These are phyloP conservation scores for Orchesella cincta DNA, from an alignment of 1,140 invertebrate genomes.

Conservation along the genomic window DNA sequence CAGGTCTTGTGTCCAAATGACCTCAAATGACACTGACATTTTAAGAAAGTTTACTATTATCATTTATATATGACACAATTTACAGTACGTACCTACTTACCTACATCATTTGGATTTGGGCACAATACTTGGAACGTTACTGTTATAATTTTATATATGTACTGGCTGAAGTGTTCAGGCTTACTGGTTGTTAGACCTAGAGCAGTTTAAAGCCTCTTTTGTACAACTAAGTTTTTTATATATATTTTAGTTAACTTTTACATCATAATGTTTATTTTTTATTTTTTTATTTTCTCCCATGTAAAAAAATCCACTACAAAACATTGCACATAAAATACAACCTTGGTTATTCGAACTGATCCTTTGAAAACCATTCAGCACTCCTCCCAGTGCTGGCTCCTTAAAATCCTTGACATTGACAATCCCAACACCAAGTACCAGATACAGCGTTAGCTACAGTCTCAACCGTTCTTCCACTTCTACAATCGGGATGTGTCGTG, in stretches of 20 bases:
- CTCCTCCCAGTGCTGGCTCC: constrained; percentile 41
- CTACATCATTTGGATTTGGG: no score
- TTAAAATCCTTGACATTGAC: constrained; percentile 46
- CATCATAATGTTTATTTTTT: not conserved
- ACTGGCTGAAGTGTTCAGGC: no score
- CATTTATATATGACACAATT: no score
- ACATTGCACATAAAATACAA: not conserved
- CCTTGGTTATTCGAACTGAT: not conserved
- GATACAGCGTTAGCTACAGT: constrained; percentile 47
- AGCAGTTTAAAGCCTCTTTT: no score
- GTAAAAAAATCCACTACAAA: constrained; percentile 25
- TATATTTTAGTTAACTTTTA: not conserved
- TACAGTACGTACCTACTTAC: no score
- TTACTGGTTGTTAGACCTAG: no score
- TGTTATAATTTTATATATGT: no score
- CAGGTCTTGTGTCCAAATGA: no score
- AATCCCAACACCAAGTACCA: constrained; percentile 33
- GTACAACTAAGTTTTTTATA: not conserved
- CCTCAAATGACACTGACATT: no score
- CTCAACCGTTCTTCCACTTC: constrained; percentile 42
- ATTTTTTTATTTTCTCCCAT: not conserved
- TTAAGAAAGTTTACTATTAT: no score
- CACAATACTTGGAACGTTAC: no score
- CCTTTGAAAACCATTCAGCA: constrained; percentile 1
- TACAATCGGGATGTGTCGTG: constrained; percentile 50